These are phyloP conservation scores for Austrolebias charrua DNA, from an alignment of 2,797 vertebrate genomes.

Conservation along the genomic window DNA sequence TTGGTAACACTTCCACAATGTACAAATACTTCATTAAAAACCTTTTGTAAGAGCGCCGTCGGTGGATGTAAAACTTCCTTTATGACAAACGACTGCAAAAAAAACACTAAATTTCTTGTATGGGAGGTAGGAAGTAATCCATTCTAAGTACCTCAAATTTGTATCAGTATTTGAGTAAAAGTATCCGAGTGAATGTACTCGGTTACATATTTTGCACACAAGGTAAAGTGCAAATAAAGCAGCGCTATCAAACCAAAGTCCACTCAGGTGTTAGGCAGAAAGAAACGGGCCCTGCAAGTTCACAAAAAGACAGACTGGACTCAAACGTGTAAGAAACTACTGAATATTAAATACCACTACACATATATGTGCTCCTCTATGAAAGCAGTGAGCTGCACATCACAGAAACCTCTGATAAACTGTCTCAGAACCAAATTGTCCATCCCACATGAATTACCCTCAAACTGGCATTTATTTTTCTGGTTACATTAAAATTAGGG, in stretches of 20 bases:
- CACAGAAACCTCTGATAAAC: slow-evolving; percentile 7
- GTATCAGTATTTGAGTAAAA: background rate
- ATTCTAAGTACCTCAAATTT: slow-evolving; percentile 12
- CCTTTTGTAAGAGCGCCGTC: no score
- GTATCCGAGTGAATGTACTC: slow-evolving; percentile 1
- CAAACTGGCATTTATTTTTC: slow-evolving; percentile 1
- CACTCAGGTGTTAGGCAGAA: slow-evolving; percentile 4
- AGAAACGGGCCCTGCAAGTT: background rate
- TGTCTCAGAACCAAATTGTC: background rate
- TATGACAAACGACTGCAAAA: no score
- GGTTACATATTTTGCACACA: slow-evolving; percentile 22
- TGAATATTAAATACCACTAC: background rate
- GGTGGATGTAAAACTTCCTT: no score
- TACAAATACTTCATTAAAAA: no score
- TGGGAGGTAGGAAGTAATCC: background rate
- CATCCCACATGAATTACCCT: slow-evolving; percentile 2
- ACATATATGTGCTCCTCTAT: slow-evolving; percentile 18
- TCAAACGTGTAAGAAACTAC: background rate
- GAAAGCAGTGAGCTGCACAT: background rate
- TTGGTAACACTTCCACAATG: no score
- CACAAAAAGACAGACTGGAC: slow-evolving; percentile 4
- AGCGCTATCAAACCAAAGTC: slow-evolving; percentile 37
- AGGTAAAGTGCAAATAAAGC: slow-evolving; percentile 49
- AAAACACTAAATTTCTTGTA: no score
- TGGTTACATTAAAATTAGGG: no score